Base-by-base conservation (phyloP, 2,888 invertebrate species). In the Microctonus brassicae region DNA sequence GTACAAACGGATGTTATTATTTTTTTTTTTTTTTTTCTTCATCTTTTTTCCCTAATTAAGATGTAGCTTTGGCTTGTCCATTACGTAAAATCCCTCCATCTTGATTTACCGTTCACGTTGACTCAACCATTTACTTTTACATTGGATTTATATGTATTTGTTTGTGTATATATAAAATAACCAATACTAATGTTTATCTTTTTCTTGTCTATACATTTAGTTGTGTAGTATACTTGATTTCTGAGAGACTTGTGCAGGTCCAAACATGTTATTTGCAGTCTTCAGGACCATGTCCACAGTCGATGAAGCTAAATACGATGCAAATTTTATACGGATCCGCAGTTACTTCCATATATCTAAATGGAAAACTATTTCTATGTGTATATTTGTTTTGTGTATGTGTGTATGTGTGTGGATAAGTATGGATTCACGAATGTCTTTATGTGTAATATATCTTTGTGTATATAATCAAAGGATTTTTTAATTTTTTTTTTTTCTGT, bases 21-120 rank as follows among this genome's bases (percentile, higher is more conserved):
- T 63, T 69, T 55, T 64, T 53, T 33, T 66, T 75, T 80, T n/a
- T 72, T 61, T 75, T 76, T 71, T 67, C 58, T 63, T 69, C 39
- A 53, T 53, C 33, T 66, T 75, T 80, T 80, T 80, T 81, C 78
- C 79, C 78, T 82, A 81, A 82, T 82, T 82, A 82, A 81, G 80
- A 82, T 75, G 78, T 81, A 74, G 75, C 76, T 73, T 36, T 36
- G 70, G 76, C 75, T 79, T 79, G 78, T 82, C 79, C 80, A 80
- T 82, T 82, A 80, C 82, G 81, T 79, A 79, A 82, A 82, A 77
- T 77, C 69, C 77, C 72, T 72, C 73, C 77, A 80, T 80, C 80
- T 80, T 80, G 82, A 82, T 82, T 79, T 81, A 80, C 76, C 76
- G 76, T 78, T 75, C 75, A 71, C 42, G 64, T 69, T 68, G n/a